Evolutionary conservation across 2,888 invertebrate genomes (phyloP).

Genomic region (Eudemis profundana): DNA sequence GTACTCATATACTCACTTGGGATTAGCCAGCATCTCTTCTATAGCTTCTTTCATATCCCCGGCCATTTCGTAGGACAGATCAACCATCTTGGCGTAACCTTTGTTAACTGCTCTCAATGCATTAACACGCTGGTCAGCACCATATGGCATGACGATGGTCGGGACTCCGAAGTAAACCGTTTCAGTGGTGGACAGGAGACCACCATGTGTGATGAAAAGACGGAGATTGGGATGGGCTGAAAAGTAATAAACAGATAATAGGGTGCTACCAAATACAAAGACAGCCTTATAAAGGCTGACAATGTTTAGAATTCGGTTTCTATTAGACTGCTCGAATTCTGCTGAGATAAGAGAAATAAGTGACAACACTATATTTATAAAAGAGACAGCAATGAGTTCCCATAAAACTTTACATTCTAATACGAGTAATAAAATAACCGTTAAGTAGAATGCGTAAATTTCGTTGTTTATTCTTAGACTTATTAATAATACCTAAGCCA

Average conservation of each 20-base stretch:
- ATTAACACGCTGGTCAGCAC: constrained; percentile 45
- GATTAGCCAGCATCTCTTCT: constrained; percentile 33
- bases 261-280: too few relatives aligned
- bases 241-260: neutral
- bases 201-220: constrained; percentile 46
- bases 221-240: constrained; percentile 45
- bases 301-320: too few relatives aligned
- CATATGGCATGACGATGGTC: constrained; percentile 44
- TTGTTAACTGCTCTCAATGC: constrained; percentile 40
- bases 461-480: too few relatives aligned
- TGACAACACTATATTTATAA: too few relatives aligned
- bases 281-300: too few relatives aligned
- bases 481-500: too few relatives aligned
- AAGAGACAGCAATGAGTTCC: too few relatives aligned
- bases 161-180: constrained; percentile 45
- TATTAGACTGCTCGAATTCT: too few relatives aligned
- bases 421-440: too few relatives aligned
- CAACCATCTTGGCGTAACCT: constrained; percentile 43
- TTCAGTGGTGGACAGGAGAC: constrained; percentile 45
- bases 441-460: too few relatives aligned
- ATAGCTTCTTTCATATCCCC: constrained; percentile 36
- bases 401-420: too few relatives aligned
- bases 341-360: too few relatives aligned
- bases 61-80: constrained; percentile 38
- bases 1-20: constrained; percentile 17